A percentile compares a stretch with the other conserved stretches of the same genome.
Evolutionary conservation across 2,113 vertebrate species (phyloP).

Genomic region (Xenotilapia caudafasciata): DNA sequence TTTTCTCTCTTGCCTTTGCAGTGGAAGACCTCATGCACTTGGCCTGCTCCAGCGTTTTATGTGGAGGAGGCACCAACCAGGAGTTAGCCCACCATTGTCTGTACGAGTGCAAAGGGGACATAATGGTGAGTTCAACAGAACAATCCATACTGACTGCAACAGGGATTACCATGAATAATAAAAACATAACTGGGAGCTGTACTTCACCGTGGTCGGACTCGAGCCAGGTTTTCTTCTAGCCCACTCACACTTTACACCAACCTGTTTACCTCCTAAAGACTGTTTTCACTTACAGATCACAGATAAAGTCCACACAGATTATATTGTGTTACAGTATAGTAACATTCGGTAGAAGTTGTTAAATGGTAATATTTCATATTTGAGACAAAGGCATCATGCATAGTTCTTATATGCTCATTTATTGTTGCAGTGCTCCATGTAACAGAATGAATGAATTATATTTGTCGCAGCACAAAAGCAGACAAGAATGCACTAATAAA

Average conservation of each 20-base stretch:
- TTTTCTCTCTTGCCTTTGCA: slow-evolving; percentile 40
- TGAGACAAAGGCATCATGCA: not conserved
- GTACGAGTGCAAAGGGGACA: slow-evolving; percentile 84
- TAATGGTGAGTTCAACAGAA: slow-evolving; percentile 81
- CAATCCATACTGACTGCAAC: not conserved
- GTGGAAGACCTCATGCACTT: slow-evolving; percentile 90
- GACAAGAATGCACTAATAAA: not conserved
- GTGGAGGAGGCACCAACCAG: slow-evolving; percentile 93
- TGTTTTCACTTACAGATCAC: not conserved
- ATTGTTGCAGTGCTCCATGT: not conserved
- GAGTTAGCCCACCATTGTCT: slow-evolving; percentile 91
- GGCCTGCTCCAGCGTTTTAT: slow-evolving; percentile 91
- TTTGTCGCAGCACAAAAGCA: not conserved
- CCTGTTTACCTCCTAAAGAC: not conserved
- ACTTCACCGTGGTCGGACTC: not conserved
- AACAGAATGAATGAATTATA: not conserved
- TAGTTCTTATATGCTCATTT: not conserved
- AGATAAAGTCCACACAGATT: not conserved
- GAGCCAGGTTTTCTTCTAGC: not conserved
- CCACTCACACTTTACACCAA: not conserved
- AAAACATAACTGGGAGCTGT: not conserved
- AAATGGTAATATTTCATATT: not conserved
- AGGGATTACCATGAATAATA: not conserved
- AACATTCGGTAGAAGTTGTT: rapidly evolving
- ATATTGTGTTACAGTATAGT: not conserved